Evolutionary conservation across 2,888 invertebrate species (phyloP).

Genomic region (Cenopis cana): DNA sequence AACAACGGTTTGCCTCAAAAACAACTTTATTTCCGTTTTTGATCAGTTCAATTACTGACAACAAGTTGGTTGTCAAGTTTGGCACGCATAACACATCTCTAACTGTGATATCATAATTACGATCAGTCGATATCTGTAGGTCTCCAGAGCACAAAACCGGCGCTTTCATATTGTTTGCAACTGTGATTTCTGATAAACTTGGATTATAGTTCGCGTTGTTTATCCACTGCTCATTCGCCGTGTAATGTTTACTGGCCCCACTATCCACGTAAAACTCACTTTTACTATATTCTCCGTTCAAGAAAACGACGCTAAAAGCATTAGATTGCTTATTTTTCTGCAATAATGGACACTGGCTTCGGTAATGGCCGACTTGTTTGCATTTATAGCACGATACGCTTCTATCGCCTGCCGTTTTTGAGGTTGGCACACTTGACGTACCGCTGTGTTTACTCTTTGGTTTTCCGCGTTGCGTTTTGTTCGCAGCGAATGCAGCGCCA

Average conservation of each 20-base stretch:
- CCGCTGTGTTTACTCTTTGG: conserved; percentile 32
- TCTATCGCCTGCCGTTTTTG: conserved; percentile 46
- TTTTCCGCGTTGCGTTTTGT: conserved; percentile 41
- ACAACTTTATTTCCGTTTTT: conserved; percentile 37
- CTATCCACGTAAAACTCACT: conserved; percentile 50
- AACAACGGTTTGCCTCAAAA: conserved; percentile 27
- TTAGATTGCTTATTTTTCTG: conserved; percentile 46
- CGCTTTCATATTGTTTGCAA: conserved; percentile 16
- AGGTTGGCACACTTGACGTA: conserved; percentile 45
- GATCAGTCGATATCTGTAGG: conserved; percentile 23
- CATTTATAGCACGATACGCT: conserved; percentile 47
- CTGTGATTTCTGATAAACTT: conserved; percentile 10
- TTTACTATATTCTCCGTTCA: conserved; percentile 48
- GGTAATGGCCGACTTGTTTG: conserved; percentile 50
- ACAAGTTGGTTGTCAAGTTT: conserved; percentile 31
- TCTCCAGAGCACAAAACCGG: conserved; percentile 15
- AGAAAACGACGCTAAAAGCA: conserved; percentile 50
- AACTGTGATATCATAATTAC: conserved; percentile 18
- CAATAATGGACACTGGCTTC: conserved; percentile 47
- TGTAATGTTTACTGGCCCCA: conserved; percentile 51
- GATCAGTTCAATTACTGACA: conserved; percentile 39
- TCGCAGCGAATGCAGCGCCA: conserved; percentile 45
- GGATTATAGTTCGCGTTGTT: conserved; percentile 23
- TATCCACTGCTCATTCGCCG: conserved; percentile 46
- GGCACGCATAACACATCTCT: conserved; percentile 19